phyloP scores from a whole-genome alignment of 1,140 invertebrate species.

The Mamestra configurata region DNA sequence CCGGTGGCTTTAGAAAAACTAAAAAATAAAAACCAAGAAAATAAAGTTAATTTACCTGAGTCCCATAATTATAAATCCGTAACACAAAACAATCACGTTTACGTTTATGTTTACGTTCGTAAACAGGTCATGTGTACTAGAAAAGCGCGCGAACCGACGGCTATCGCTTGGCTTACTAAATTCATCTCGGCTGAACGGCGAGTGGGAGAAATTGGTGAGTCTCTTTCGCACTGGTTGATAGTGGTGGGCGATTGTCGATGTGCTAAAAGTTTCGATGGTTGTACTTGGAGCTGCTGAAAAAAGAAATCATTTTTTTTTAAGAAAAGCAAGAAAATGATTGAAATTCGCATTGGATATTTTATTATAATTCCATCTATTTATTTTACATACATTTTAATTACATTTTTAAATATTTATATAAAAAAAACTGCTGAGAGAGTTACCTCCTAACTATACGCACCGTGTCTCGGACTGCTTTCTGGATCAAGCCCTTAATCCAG shows the following conservation, averaged over 20 bases:
- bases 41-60: constrained; percentile 45
- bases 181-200: constrained; percentile 58
- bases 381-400: no score
- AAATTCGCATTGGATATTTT: no score
- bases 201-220: constrained; percentile 56
- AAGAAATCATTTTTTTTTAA: no score
- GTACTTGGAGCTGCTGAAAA: no score
- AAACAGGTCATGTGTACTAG: constrained; percentile 51
- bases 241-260: constrained; percentile 54
- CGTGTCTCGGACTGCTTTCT: no score
- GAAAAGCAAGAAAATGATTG: no score
- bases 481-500: no score
- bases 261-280: constrained; percentile 33
- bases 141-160: constrained; percentile 47
- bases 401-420: no score
- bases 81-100: constrained; percentile 50
- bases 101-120: constrained; percentile 41
- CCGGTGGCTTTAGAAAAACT: neutral
- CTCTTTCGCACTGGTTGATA: constrained; percentile 60
- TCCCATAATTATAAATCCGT: constrained; percentile 33
- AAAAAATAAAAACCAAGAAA: constrained; percentile 9
- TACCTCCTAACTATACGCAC: no score
- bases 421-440: no score
- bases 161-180: constrained; percentile 61
- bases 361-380: no score